These are phyloP conservation scores for Mya arenaria DNA, from an alignment of 1,140 invertebrate genomes.

Conservation along the genomic window DNA sequence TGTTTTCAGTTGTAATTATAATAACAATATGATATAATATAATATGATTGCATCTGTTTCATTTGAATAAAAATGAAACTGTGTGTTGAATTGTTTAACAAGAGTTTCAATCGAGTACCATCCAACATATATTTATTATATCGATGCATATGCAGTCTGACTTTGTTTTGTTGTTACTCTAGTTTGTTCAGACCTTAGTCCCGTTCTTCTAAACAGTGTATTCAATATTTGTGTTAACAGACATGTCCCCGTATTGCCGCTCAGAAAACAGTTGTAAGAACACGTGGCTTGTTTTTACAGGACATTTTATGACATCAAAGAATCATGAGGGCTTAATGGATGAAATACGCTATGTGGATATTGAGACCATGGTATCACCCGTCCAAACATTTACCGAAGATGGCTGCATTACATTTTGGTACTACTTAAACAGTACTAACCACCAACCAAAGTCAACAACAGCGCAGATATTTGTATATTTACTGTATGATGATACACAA, in stretches of 20 bases:
- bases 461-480: constrained; percentile 27
- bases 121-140: background rate
- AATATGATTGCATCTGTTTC: background rate
- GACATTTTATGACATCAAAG: constrained; percentile 43
- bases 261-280: background rate
- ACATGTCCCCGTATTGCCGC: background rate
- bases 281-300: background rate
- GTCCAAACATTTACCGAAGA: constrained; percentile 23
- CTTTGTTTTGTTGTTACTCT: background rate
- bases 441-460: constrained; percentile 37
- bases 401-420: constrained; percentile 45
- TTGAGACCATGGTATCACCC: constrained; percentile 23
- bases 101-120: background rate
- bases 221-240: background rate
- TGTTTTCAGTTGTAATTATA: background rate
- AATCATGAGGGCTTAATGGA: constrained; percentile 15
- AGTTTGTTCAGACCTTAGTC: background rate
- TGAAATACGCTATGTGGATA: constrained; percentile 10
- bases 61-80: background rate
- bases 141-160: background rate
- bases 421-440: constrained; percentile 34
- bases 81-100: background rate
- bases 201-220: background rate
- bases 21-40: background rate
- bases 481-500: constrained; percentile 18